Conservation (phyloP, 2,888 invertebrate species). For the Plusia festucae region DNA sequence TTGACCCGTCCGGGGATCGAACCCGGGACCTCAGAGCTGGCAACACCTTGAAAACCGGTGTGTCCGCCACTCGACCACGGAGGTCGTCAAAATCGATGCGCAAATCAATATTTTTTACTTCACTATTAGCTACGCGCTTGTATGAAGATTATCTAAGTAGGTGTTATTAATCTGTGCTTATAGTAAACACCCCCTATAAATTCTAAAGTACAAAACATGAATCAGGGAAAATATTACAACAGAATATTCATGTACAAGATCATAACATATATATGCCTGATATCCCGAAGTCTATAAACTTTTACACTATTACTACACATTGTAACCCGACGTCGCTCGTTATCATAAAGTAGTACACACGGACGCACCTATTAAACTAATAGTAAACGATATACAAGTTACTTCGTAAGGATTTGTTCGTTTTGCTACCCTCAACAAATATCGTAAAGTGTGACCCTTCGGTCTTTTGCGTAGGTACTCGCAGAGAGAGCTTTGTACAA, state of each 20-base stretch:
- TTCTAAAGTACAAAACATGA: conserved; percentile 1
- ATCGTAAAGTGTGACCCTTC: background rate
- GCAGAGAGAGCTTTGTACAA: background rate
- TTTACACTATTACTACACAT: too few species aligned
- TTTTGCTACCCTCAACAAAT: background rate
- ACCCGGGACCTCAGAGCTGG: too few species aligned
- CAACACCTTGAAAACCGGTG: too few species aligned
- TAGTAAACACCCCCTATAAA: too few species aligned
- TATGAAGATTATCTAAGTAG: too few species aligned
- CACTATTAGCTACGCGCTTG: too few species aligned
- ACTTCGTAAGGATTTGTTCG: conserved; percentile 20
- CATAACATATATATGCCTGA: conserved; percentile 7
- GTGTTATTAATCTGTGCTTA: too few species aligned
- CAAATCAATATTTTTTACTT: too few species aligned
- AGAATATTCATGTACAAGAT: conserved; percentile 33
- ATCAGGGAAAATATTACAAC: conserved; percentile 18
- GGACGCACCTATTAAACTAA: conserved; percentile 33
- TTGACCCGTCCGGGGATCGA: too few species aligned
- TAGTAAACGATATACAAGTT: conserved; percentile 16
- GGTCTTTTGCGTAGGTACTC: background rate
- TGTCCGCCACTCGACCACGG: too few species aligned
- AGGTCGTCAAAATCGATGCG: too few species aligned
- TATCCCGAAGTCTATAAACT: conserved; percentile 11
- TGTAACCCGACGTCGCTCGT: conserved; percentile 17
- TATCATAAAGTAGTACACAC: conserved; percentile 37